phyloP scores from a whole-genome alignment of 1,140 invertebrate species.

The Drosophila pachea region DNA sequence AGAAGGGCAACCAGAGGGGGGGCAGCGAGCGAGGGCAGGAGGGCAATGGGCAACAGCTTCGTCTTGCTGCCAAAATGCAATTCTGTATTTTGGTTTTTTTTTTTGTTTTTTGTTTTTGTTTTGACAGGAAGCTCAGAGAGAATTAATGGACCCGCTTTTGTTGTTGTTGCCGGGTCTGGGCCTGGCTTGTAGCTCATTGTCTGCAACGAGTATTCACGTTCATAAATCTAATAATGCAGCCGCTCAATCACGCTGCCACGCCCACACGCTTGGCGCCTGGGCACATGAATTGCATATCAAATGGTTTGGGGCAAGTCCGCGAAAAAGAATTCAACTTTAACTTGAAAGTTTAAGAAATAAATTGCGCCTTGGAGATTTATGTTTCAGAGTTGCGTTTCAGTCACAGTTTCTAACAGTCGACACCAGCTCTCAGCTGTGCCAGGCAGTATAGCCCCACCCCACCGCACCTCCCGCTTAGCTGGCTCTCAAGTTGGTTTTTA shows the following conservation, averaged over 20 bases:
- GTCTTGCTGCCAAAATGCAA: conserved; percentile 33
- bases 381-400: conserved; percentile 35
- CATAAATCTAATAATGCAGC: conserved; percentile 70
- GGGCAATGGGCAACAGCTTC: too few species aligned
- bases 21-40: too few species aligned
- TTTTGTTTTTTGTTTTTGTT: too few species aligned
- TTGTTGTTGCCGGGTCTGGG: conserved; percentile 15
- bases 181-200: conserved; percentile 25
- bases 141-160: conserved; percentile 42
- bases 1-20: neutral
- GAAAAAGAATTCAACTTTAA: conserved; percentile 33
- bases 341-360: conserved; percentile 68
- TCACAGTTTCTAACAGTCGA: conserved; percentile 22
- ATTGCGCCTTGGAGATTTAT: conserved; percentile 66
- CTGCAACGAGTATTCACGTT: conserved; percentile 12
- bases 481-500: conserved; percentile 51
- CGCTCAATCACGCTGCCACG: conserved; percentile 52
- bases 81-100: too few species aligned
- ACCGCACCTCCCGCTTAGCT: conserved; percentile 11
- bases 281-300: conserved; percentile 66
- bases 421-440: too few species aligned
- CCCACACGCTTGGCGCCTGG: conserved; percentile 42
- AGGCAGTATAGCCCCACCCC: conserved; percentile 1
- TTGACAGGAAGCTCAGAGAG: conserved; percentile 54
- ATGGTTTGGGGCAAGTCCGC: conserved; percentile 46